Conservation (phyloP, 2,888 invertebrate genomes). For the Vannuccia rotundouncinata region DNA sequence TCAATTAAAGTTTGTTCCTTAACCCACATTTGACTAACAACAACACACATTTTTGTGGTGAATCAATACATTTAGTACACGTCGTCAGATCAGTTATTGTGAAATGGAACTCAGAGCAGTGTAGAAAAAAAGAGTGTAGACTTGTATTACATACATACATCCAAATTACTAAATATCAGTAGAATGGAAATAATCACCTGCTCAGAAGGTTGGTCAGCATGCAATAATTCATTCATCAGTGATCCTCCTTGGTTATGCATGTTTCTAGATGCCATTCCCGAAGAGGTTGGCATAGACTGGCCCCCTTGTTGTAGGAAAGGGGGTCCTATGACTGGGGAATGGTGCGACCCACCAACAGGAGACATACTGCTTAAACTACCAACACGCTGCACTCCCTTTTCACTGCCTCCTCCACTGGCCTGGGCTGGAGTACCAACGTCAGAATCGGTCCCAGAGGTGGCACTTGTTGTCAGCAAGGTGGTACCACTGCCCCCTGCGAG, state of each 20-base stretch:
- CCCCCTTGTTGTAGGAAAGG: background rate
- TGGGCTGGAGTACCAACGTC: background rate
- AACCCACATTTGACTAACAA: too few species aligned
- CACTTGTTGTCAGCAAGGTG: background rate
- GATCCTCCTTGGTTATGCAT: background rate
- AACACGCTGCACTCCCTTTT: background rate
- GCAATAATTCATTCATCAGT: background rate
- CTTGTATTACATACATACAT: too few species aligned
- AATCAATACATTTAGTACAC: too few species aligned
- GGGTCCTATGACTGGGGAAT: background rate
- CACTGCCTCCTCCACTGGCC: background rate
- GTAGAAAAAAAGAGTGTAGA: too few species aligned
- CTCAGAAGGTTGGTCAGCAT: background rate
- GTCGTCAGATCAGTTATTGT: too few species aligned
- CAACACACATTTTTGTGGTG: too few species aligned
- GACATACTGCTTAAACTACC: background rate
- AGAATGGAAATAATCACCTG: background rate
- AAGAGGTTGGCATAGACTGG: background rate
- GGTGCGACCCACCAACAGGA: background rate
- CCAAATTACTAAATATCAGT: too few species aligned
- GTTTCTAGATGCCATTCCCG: background rate
- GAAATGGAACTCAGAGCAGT: too few species aligned
- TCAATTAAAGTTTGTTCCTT: too few species aligned
- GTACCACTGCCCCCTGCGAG: too few species aligned
- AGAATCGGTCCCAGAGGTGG: background rate